Evolutionary conservation across 1,140 invertebrate genomes (phyloP).

Genomic region (Belonocnema kinseyi): DNA sequence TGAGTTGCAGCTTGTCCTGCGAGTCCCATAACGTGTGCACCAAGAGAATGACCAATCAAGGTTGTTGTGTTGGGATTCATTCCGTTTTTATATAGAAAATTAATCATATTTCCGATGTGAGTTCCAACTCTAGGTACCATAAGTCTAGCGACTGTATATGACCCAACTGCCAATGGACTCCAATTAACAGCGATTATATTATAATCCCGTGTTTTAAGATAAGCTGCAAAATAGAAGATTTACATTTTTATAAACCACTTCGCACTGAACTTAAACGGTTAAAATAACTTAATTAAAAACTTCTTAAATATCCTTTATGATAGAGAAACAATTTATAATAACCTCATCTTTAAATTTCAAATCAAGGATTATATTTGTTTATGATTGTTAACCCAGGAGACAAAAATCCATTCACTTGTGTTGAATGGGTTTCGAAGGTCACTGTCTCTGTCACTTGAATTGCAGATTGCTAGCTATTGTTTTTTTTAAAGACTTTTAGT

Average conservation of each 20-base stretch:
- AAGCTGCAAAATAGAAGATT: slow-evolving; percentile 21
- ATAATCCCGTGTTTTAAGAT: slow-evolving; percentile 26
- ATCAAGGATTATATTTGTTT: too few relatives aligned
- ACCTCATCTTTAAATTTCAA: too few relatives aligned
- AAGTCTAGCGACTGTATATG: slow-evolving; percentile 4
- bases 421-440: too few relatives aligned
- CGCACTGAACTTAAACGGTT: too few relatives aligned
- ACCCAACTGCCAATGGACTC: slow-evolving; percentile 17
- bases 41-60: slow-evolving; percentile 34
- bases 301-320: too few relatives aligned
- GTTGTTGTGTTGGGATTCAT: slow-evolving; percentile 19
- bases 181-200: slow-evolving; percentile 35
- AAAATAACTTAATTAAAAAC: too few relatives aligned
- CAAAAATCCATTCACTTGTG: too few relatives aligned
- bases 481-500: too few relatives aligned
- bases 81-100: slow-evolving; percentile 33
- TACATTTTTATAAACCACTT: background rate
- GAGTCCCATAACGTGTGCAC: slow-evolving; percentile 35
- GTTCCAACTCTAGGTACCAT: slow-evolving; percentile 14
- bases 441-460: too few relatives aligned
- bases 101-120: slow-evolving; percentile 5
- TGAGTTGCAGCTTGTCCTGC: slow-evolving; percentile 22
- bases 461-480: too few relatives aligned
- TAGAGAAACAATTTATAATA: too few relatives aligned
- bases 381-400: too few relatives aligned